Conservation (phyloP, 2,797 vertebrate species). For the Scyliorhinus canicula region DNA sequence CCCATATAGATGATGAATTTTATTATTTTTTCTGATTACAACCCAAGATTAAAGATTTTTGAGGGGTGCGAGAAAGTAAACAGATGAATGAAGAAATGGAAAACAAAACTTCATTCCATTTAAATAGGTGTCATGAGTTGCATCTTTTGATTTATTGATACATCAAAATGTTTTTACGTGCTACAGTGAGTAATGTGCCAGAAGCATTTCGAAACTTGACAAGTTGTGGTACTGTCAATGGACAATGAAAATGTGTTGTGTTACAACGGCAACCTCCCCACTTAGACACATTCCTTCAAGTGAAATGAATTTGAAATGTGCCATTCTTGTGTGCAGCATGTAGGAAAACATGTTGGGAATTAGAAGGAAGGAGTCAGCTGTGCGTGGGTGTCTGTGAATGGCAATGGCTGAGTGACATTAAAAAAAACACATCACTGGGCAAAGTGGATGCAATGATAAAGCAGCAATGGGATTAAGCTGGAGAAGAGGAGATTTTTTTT, state of each 20-base stretch:
- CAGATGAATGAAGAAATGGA: neutral
- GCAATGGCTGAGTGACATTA: neutral
- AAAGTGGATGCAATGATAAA: neutral
- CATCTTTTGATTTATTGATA: neutral
- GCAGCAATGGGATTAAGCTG: neutral
- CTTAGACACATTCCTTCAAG: neutral
- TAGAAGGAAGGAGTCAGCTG: neutral
- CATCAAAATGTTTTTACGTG: neutral
- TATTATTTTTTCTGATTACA: neutral
- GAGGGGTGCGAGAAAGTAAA: neutral
- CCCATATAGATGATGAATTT: neutral
- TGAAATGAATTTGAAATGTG: neutral
- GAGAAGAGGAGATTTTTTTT: too few species aligned
- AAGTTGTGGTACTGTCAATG: neutral
- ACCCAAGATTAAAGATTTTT: neutral
- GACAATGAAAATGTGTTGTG: neutral
- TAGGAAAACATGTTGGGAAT: neutral
- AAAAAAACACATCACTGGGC: too few species aligned
- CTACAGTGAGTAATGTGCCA: neutral
- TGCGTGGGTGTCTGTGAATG: neutral
- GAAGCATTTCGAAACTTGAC: conserved; percentile 11
- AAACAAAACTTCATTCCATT: neutral
- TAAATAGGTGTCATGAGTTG: neutral
- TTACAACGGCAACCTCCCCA: neutral
- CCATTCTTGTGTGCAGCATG: neutral